Conservation (phyloP, 1,140 invertebrate genomes). For the Adelges cooleyi region DNA sequence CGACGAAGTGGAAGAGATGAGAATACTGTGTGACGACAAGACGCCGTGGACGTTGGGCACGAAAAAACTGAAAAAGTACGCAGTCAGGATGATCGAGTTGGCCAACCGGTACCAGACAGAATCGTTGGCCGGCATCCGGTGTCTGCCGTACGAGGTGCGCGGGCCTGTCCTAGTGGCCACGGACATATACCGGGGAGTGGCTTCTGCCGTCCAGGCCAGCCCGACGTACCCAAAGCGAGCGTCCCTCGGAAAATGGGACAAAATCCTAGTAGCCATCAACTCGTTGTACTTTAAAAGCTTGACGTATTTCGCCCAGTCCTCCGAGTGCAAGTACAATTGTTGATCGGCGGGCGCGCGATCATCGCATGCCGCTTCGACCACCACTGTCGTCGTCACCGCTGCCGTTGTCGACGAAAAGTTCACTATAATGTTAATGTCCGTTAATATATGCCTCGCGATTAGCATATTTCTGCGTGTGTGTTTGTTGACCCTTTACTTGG, state of each 20-base stretch:
- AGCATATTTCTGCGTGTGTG: too few relatives aligned
- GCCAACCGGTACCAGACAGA: background rate
- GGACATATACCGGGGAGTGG: background rate
- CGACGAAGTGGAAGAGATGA: background rate
- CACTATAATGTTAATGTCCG: too few relatives aligned
- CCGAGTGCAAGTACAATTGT: background rate
- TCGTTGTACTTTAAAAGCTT: slow-evolving; percentile 3
- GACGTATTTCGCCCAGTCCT: background rate
- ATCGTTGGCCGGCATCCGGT: background rate
- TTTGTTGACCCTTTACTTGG: too few relatives aligned
- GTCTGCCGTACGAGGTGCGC: slow-evolving; percentile 4
- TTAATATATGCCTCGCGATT: too few relatives aligned
- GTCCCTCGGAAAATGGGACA: background rate
- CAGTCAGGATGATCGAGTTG: background rate
- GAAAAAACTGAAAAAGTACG: background rate
- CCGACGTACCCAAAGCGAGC: slow-evolving; percentile 5
- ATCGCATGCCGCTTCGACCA: too few relatives aligned
- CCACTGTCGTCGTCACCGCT: too few relatives aligned
- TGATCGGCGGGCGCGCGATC: too few relatives aligned
- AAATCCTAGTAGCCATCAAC: background rate
- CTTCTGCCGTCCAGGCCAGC: background rate
- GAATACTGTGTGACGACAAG: background rate
- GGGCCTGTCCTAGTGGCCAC: slow-evolving; percentile 14
- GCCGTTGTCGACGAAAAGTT: too few relatives aligned
- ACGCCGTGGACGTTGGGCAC: background rate